Base-by-base conservation (phyloP, 2,113 vertebrate genomes). In the Ochotona curzoniae region DNA sequence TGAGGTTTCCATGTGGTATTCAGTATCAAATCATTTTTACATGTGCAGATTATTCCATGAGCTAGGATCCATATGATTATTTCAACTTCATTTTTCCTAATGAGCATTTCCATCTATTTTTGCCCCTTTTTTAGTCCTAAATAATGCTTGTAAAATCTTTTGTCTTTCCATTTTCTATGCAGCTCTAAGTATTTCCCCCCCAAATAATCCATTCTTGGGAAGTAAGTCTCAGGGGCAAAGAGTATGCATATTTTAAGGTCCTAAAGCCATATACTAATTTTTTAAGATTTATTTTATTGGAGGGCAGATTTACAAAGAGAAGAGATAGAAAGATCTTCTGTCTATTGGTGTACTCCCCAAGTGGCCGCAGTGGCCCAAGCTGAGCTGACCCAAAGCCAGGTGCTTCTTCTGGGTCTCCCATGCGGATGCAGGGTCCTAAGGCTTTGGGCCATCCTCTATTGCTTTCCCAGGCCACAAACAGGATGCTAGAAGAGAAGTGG, bases 51-150 rank as follows among this genome's bases (percentile, higher is more conserved):
- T 87, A 92, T 91, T 75, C 26, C 14, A 79, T 73, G 60, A 89
- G 69, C 86, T 73, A 25, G 89, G 92, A 89, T 21, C 8, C 51
- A 86, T 21, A 9, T 57, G 67, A 89, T 69, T 89, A 80, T 64
- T 87, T 91, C 81, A 85, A 30, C 44, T 51, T 60, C 67, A 44
- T 93, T 11, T 87, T 25, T 30, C n/a, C 60, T 57, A 60, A 13
- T 35, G 28, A 57, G 54, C 23, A 75, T 89, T 95, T 83, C 84
- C 47, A 81, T 73, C 75, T 85, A 35, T 89, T 89, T 95, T 83
- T 35, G 47, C 90, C 44, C 75, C 82, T 91, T 88, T 87, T 54
- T 61, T 35, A 10, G 86, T 57, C 20, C 21, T 49, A 87, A 83
- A 84, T 87, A 71, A 81, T 44, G 26, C 23, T 57, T 57, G 54